Percentiles rank a stretch among this genome's conserved stretches.
These are phyloP conservation scores for Tenthredo distinguenda DNA, from an alignment of 2,888 invertebrate genomes.

Conservation along the genomic window DNA sequence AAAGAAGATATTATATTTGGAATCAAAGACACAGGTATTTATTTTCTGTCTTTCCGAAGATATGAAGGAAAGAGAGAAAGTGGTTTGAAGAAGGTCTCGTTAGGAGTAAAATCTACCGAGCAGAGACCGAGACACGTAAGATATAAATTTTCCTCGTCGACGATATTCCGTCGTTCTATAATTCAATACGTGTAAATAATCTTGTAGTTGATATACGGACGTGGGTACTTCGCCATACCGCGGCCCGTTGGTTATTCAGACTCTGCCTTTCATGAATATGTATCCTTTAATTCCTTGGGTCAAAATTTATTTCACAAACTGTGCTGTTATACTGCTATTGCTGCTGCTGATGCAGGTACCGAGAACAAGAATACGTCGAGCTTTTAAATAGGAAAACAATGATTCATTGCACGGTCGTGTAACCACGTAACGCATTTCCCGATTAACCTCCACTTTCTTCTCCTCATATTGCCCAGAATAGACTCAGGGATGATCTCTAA, in stretches of 20 bases:
- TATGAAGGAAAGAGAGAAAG: not conserved
- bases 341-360: not conserved
- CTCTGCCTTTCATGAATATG: conserved; percentile 45
- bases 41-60: not conserved
- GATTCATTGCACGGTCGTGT: not conserved
- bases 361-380: not conserved
- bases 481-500: not conserved
- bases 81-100: not conserved
- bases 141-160: conserved; percentile 8
- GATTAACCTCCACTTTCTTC: not conserved
- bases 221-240: conserved; percentile 28
- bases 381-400: conserved; percentile 11
- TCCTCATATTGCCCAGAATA: not conserved
- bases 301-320: conserved; percentile 34
- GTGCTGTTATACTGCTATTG: not conserved
- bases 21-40: not conserved
- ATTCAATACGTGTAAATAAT: conserved; percentile 45
- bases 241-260: conserved; percentile 31
- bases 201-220: conserved; percentile 39
- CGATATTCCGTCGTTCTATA: not conserved
- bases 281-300: conserved; percentile 28
- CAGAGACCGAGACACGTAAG: not conserved
- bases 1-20: not conserved
- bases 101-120: not conserved
- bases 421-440: not conserved